These are phyloP conservation scores for Eira barbara DNA, from an alignment of 2,113 vertebrate genomes.

Conservation along the genomic window DNA sequence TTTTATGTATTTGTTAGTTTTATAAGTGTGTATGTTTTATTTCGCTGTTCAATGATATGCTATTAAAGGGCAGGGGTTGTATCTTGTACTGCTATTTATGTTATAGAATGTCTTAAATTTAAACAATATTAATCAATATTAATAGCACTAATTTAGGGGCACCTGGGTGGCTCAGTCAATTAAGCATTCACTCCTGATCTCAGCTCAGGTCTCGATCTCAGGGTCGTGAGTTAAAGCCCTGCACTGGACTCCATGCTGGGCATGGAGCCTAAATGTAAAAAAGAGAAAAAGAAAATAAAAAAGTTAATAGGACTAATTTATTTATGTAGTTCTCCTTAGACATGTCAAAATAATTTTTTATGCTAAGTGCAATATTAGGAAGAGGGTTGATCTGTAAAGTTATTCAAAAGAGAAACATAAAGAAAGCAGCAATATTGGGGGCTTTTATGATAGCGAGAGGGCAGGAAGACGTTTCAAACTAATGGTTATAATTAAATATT, in stretches of 20 bases:
- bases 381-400: not conserved
- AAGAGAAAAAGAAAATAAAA: not conserved
- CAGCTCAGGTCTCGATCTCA: not conserved
- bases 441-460: not conserved
- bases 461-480: not conserved
- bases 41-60: not conserved
- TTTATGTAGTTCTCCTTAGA: not conserved
- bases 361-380: not conserved
- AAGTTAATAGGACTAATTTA: not conserved
- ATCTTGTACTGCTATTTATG: not conserved
- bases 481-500: conserved; percentile 39
- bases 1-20: not conserved
- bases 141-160: not conserved
- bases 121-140: not conserved
- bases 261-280: not conserved
- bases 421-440: not conserved
- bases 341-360: not conserved
- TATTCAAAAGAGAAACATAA: not conserved
- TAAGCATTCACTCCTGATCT: not conserved
- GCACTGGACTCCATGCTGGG: not conserved
- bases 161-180: not conserved
- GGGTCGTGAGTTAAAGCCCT: not conserved
- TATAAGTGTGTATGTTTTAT: not conserved
- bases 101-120: not conserved
- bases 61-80: not conserved